Conservation (phyloP, 2,113 vertebrate species). For the Todiramphus chloris region DNA sequence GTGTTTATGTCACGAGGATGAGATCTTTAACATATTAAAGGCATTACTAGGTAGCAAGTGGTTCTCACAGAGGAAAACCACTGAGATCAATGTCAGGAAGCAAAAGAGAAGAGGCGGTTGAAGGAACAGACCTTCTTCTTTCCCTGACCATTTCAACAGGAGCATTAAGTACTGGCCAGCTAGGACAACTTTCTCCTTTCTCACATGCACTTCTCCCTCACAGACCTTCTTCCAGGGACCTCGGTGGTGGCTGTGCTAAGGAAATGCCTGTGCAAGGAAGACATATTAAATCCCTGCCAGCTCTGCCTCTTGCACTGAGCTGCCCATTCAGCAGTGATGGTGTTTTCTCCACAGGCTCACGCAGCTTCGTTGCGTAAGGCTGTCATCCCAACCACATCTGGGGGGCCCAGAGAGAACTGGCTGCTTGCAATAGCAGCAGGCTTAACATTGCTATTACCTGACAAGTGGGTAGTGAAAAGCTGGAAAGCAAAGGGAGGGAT, state of each 20-base stretch:
- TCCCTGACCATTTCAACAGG: background rate
- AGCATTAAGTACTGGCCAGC: background rate
- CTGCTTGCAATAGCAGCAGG: background rate
- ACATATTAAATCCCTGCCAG: background rate
- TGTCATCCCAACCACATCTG: background rate
- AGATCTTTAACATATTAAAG: background rate
- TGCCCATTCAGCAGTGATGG: background rate
- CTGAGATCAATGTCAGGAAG: background rate
- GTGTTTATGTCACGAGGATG: background rate
- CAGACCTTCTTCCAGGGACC: background rate
- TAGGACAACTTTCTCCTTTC: background rate
- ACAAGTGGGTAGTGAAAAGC: background rate
- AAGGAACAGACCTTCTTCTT: background rate
- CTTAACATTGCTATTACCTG: background rate
- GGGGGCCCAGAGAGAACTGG: background rate
- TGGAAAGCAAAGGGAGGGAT: background rate
- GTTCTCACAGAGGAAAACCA: background rate
- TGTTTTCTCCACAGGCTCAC: background rate
- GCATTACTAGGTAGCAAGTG: background rate
- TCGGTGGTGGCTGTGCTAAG: background rate
- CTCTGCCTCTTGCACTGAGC: background rate
- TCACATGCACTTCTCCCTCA: background rate
- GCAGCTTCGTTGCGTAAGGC: background rate
- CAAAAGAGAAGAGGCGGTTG: rapidly evolving
- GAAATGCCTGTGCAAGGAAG: background rate